These are phyloP conservation scores for Apamea epomidion DNA, from an alignment of 2,888 invertebrate genomes.

Conservation along the genomic window DNA sequence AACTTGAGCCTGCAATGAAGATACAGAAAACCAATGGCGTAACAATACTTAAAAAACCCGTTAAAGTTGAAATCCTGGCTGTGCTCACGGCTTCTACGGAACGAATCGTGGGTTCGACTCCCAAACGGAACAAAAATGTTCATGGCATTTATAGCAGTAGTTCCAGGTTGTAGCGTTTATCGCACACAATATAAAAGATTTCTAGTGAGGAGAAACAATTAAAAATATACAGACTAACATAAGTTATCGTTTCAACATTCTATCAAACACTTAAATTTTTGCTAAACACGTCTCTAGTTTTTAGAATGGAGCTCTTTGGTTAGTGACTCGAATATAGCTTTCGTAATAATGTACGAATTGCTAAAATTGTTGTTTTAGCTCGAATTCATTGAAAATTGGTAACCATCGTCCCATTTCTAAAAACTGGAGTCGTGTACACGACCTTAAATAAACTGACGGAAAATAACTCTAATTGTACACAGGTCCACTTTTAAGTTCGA, in stretches of 20 bases:
- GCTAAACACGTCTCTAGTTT: neutral
- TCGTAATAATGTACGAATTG: neutral
- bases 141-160: neutral
- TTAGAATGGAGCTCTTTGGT: neutral
- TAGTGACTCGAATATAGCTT: neutral
- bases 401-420: neutral
- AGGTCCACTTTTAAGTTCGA: conserved; percentile 85
- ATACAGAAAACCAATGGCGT: neutral
- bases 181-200: neutral
- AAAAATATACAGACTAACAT: neutral
- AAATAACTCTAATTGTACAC: conserved; percentile 60
- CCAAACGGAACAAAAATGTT: neutral
- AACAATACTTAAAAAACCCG: neutral
- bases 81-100: neutral
- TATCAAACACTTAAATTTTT: neutral
- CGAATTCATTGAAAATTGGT: neutral
- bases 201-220: neutral
- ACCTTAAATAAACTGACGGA: conserved; percentile 5
- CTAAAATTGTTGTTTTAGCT: neutral
- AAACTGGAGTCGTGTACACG: neutral
- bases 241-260: conserved; percentile 19
- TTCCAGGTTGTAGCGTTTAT: neutral
- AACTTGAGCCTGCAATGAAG: neutral
- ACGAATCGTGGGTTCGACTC: conserved; percentile 15
- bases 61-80: neutral